Conservation (phyloP, 2,113 vertebrate species). For the Calidris pygmaea region DNA sequence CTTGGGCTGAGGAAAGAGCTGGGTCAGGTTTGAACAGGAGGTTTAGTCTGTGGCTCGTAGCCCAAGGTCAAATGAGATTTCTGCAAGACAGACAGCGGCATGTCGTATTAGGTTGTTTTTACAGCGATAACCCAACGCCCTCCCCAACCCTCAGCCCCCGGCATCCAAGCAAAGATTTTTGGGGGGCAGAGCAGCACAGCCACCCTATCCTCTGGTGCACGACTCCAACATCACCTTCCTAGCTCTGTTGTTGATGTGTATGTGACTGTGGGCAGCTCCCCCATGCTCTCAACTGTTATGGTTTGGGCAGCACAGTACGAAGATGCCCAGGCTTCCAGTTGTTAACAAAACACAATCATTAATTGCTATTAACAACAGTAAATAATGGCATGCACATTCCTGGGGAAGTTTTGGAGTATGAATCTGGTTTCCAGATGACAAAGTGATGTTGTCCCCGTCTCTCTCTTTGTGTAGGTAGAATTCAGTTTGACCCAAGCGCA, state of each 20-base stretch:
- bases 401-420: neutral
- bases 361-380: neutral
- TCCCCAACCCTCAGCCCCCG: neutral
- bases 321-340: neutral
- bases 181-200: neutral
- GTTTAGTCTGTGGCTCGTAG: constrained; percentile 42
- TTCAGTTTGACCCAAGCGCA: neutral
- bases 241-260: neutral
- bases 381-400: neutral
- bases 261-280: neutral
- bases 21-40: constrained; percentile 70
- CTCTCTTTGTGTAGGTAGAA: neutral
- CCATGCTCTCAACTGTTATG: neutral
- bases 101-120: neutral
- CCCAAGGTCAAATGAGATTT: constrained; percentile 60
- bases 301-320: neutral
- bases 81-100: constrained; percentile 7
- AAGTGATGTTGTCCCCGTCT: neutral
- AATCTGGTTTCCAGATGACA: neutral
- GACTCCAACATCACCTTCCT: neutral
- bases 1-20: neutral
- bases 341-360: neutral
- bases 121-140: neutral
- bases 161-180: neutral
- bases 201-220: neutral